Base-by-base conservation (phyloP, 2,113 vertebrate genomes). In the Numida meleagris region DNA sequence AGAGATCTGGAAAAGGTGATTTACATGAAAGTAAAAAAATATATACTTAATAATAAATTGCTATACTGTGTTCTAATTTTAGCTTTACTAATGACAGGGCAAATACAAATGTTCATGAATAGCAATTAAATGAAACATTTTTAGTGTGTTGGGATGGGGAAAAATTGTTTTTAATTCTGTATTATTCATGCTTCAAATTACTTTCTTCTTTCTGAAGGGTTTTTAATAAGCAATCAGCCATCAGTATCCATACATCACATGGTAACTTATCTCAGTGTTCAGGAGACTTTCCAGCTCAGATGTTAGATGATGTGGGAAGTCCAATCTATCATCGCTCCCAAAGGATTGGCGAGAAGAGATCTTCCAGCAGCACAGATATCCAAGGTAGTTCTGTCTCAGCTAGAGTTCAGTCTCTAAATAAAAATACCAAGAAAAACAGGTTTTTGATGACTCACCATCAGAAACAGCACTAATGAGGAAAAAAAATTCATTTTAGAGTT, bases 271-370 rank as follows among this genome's bases (percentile, higher is more conserved):
- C 98, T 4, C 98, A 98, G 92, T 97, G 97, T 73, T 98, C 98
- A 29, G 96, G 97, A 67, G 99, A 99, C 61, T 96, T 98, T 88
- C 96, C 97, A 78, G 66, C 86, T 15, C 97, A 98, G 36, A 97
- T 96, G 9, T 93, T 97, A 29, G 98, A 99, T 42, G 99, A 99
- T 14, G 96, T 98, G 51, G 98, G 98, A 57, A 98, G 98, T 82
- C 98, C 98, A 24, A 25, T 97, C 88, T 97, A 92, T 65, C 87
- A 93, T n/a, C 97, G 91, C 21, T 98, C 98, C 5, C 94, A 96
- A 80, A 99, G 98, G 93, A 98, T 98, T 7, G 97, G 98, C 61
- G 99, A 99, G 78, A 98, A 98, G 84, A 98, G 98, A 38, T 99
- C 98, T 62, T 98, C 98, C 73, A 98, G 98, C 90, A 98, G 93